Evolutionary conservation across 2,797 vertebrate genomes (phyloP).

Genomic region (Sternarchorhynchus goeldii): DNA sequence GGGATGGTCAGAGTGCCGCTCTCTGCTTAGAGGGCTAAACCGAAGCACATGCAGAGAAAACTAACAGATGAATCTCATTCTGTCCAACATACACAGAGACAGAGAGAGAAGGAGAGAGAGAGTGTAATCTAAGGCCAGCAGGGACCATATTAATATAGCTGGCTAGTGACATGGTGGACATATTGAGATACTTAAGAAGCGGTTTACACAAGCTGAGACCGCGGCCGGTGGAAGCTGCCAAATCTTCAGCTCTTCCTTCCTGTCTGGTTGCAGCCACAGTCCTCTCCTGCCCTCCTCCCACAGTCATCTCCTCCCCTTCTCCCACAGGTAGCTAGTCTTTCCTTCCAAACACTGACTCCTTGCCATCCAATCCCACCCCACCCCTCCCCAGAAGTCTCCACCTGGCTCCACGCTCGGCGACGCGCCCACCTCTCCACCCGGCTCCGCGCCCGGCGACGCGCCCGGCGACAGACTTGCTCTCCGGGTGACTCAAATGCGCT

Average conservation of each 20-base stretch:
- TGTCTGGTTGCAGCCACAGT: neutral
- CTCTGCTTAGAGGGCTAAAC: conserved; percentile 73
- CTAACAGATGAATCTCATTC: conserved; percentile 47
- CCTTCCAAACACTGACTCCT: neutral
- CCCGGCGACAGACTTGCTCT: conserved; percentile 1
- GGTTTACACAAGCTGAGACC: conserved; percentile 43
- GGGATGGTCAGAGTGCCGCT: conserved; percentile 42
- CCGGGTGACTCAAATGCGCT: conserved; percentile 27
- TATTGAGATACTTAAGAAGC: conserved; percentile 52
- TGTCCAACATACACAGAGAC: conserved; percentile 27
- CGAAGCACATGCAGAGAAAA: conserved; percentile 63
- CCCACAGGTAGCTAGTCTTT: neutral
- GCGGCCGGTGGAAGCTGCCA: conserved; percentile 22
- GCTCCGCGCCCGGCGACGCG: conserved; percentile 18
- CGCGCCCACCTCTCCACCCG: neutral
- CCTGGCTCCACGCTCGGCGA: conserved; percentile 25
- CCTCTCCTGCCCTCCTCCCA: neutral
- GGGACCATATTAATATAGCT: conserved; percentile 48
- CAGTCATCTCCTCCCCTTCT: neutral
- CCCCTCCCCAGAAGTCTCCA: neutral
- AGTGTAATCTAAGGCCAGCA: conserved; percentile 45
- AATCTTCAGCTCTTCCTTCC: conserved; percentile 17
- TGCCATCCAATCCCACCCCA: neutral
- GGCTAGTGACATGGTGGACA: conserved; percentile 50
- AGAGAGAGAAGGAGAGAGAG: conserved; percentile 28